Evolutionary conservation across 2,888 invertebrate genomes (phyloP).

Genomic region (Scaptomyza flava): DNA sequence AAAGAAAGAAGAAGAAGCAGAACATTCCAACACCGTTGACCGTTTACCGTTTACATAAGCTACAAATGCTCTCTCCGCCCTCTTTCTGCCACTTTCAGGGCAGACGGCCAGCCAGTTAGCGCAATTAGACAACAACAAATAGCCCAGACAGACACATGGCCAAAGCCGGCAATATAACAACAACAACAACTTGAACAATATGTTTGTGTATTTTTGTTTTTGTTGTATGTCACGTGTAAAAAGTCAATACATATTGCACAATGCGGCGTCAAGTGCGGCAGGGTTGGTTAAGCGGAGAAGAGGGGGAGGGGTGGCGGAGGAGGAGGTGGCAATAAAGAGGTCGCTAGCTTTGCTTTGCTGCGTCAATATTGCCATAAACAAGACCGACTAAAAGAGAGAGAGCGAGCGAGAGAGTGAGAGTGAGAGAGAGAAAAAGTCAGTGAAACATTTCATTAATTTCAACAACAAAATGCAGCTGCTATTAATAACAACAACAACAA

Average conservation of each 20-base stretch:
- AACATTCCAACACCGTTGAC: too few relatives aligned
- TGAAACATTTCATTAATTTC: slow-evolving; percentile 58
- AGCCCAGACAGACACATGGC: background rate
- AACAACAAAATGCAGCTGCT: slow-evolving; percentile 17
- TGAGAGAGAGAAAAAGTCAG: slow-evolving; percentile 9
- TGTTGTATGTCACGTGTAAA: slow-evolving; percentile 74
- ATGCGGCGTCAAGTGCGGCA: slow-evolving; percentile 57
- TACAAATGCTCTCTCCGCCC: background rate
- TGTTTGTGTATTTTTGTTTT: background rate
- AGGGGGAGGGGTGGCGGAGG: background rate
- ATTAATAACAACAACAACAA: slow-evolving; percentile 38
- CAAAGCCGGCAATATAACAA: slow-evolving; percentile 4
- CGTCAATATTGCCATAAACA: slow-evolving; percentile 69
- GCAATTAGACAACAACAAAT: background rate
- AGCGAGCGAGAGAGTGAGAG: background rate
- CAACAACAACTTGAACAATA: slow-evolving; percentile 39
- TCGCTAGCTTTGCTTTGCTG: slow-evolving; percentile 65
- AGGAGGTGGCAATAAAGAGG: slow-evolving; percentile 62
- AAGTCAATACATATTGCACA: slow-evolving; percentile 74
- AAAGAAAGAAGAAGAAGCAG: too few relatives aligned
- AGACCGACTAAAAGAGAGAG: slow-evolving; percentile 4
- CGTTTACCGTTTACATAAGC: too few relatives aligned
- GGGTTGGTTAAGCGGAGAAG: background rate
- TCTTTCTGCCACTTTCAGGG: background rate
- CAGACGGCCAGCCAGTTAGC: background rate